Percentiles rank a stretch among this genome's conserved stretches.
These are phyloP conservation scores for Zoroaster sp. DNA, from an alignment of 53 echinoderm and acorn worm genomes.

Conservation along the genomic window DNA sequence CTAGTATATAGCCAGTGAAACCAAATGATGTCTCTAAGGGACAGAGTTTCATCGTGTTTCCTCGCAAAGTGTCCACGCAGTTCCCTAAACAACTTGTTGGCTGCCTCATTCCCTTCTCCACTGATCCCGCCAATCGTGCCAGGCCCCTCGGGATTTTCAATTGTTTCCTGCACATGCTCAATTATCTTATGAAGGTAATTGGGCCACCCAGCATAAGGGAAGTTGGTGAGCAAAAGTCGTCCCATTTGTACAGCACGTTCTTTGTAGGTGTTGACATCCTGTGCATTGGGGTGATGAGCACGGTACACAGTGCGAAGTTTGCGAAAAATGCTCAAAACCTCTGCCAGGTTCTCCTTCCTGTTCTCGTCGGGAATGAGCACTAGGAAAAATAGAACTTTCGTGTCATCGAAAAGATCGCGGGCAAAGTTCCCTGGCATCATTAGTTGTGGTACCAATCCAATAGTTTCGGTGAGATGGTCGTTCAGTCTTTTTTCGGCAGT, in stretches of 20 bases:
- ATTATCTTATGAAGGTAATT: conserved; percentile 67
- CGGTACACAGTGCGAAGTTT: conserved; percentile 27
- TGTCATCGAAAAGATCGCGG: background rate
- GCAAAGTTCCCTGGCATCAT: conserved; percentile 77
- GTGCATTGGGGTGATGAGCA: background rate
- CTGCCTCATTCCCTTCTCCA: conserved; percentile 66
- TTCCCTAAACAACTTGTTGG: conserved; percentile 52
- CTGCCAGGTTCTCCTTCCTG: background rate
- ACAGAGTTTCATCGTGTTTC: background rate
- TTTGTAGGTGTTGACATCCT: conserved; percentile 26
- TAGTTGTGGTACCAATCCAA: conserved; percentile 27
- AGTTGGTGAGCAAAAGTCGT: conserved; percentile 23
- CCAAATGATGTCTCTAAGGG: conserved; percentile 57
- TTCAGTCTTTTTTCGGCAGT: conserved; percentile 39
- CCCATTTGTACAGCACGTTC: conserved; percentile 58
- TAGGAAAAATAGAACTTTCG: background rate
- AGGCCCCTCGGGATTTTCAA: conserved; percentile 48
- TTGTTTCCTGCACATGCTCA: conserved; percentile 41
- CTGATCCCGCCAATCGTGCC: conserved; percentile 42
- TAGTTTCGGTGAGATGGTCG: background rate
- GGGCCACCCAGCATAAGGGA: conserved; percentile 57
- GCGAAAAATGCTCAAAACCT: conserved; percentile 39
- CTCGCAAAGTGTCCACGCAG: conserved; percentile 4
- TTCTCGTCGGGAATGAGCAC: background rate
- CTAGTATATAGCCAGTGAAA: conserved; percentile 62